Conservation (phyloP, 2,113 vertebrate species). For the Panthera tigris region DNA sequence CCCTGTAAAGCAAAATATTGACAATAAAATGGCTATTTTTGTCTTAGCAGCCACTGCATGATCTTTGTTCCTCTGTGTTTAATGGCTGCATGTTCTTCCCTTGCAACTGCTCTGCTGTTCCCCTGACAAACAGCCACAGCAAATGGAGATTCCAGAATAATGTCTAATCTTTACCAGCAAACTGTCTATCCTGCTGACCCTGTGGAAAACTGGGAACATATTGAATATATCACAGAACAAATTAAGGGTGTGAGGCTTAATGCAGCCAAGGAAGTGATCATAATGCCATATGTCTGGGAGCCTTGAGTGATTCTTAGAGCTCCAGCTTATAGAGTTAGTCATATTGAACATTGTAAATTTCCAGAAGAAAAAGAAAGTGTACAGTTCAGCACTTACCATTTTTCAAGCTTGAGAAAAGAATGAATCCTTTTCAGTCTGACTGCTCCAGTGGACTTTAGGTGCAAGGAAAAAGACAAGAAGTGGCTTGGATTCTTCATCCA, state of each 20-base stretch:
- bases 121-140: conserved; percentile 79
- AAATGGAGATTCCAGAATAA: conserved; percentile 80
- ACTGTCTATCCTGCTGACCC: conserved; percentile 82
- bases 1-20: conserved; percentile 85
- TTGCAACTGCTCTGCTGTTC: conserved; percentile 77
- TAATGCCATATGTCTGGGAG: conserved; percentile 73
- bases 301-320: conserved; percentile 73
- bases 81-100: conserved; percentile 71
- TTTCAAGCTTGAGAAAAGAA: conserved; percentile 37
- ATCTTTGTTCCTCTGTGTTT: conserved; percentile 75
- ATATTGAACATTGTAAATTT: conserved; percentile 66
- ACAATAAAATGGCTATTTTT: conserved; percentile 84
- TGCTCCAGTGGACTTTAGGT: not conserved
- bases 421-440: not conserved
- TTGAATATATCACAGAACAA: conserved; percentile 81
- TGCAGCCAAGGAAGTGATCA: conserved; percentile 74
- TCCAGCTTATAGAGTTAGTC: conserved; percentile 71
- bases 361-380: conserved; percentile 56
- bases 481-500: not conserved
- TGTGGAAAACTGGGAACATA: conserved; percentile 80
- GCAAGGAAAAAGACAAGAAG: not conserved
- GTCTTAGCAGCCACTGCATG: conserved; percentile 56
- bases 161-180: conserved; percentile 82
- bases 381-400: conserved; percentile 31
- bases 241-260: conserved; percentile 78